Evolutionary conservation across 2,797 vertebrate genomes (phyloP).

Genomic region (Cephalopachus bancanus): DNA sequence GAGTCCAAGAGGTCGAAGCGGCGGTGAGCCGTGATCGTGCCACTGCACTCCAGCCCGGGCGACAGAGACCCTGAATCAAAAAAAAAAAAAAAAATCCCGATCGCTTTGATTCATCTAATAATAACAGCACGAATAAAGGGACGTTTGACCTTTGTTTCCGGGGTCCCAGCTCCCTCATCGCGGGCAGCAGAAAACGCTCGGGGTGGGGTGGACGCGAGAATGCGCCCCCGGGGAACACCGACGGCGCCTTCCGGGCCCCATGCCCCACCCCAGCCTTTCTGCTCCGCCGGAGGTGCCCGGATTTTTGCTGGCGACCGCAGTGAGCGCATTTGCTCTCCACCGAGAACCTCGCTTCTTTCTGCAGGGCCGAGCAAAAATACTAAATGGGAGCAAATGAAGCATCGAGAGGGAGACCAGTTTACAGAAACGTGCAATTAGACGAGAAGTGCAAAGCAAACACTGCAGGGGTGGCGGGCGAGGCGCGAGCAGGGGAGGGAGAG

Average conservation of each 20-base stretch:
- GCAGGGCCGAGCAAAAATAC: conserved; percentile 82
- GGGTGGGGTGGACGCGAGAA: neutral
- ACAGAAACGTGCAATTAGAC: conserved; percentile 86
- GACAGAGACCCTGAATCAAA: too few species aligned
- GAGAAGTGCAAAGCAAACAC: conserved; percentile 86
- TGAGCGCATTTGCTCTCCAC: conserved; percentile 64
- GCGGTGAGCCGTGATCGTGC: too few species aligned
- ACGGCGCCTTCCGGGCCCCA: neutral
- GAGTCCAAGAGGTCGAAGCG: too few species aligned
- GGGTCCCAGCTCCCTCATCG: neutral
- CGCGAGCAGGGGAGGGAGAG: conserved; percentile 18
- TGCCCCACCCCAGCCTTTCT: neutral
- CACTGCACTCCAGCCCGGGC: too few species aligned
- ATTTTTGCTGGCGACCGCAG: neutral
- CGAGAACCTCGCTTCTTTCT: conserved; percentile 71
- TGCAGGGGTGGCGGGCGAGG: conserved; percentile 71
- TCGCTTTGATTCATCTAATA: neutral
- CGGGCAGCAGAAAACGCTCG: neutral
- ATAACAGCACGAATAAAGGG: neutral
- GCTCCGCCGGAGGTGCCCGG: neutral
- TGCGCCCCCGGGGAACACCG: fast-evolving
- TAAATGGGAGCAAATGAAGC: conserved; percentile 94
- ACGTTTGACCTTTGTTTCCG: neutral
- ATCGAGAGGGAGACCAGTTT: conserved; percentile 90
- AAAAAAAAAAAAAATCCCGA: neutral